Percentiles rank a stretch among this genome's conserved stretches.
phyloP scores from a whole-genome alignment of 2,113 vertebrate genomes.

The Lathamus discolor region DNA sequence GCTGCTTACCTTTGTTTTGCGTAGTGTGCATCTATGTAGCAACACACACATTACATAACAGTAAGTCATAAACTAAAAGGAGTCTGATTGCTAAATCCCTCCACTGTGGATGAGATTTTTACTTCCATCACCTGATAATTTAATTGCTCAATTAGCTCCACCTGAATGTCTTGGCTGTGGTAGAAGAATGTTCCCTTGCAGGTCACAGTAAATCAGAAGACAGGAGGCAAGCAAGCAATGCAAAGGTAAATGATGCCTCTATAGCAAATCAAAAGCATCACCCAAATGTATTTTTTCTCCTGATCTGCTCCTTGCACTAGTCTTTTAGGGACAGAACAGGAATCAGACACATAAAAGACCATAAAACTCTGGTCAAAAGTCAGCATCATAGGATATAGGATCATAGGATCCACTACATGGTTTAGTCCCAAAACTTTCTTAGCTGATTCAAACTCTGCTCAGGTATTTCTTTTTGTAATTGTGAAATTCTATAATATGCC shows the following conservation, averaged over 20 bases:
- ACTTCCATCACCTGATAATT: slow-evolving; percentile 48
- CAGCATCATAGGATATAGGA: not conserved
- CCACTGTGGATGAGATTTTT: slow-evolving; percentile 11
- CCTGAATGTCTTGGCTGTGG: slow-evolving; percentile 2
- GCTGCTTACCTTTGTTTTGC: not conserved
- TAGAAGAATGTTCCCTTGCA: slow-evolving; percentile 30
- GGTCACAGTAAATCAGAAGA: not conserved
- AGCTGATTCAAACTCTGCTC: not conserved
- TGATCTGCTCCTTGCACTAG: not conserved
- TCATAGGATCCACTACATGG: rapidly evolving
- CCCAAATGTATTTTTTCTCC: not conserved
- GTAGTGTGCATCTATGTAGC: not conserved
- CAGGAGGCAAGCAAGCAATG: not conserved
- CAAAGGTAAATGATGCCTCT: slow-evolving; percentile 3
- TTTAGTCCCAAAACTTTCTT: not conserved
- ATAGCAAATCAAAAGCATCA: not conserved
- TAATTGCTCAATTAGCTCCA: slow-evolving; percentile 37
- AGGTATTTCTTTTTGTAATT: not conserved
- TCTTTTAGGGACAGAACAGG: not conserved
- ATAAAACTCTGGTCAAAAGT: not conserved
- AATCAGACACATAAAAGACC: not conserved
- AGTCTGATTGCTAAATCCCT: slow-evolving; percentile 34
- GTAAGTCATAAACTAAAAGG: slow-evolving; percentile 13
- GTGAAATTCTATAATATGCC: not conserved
- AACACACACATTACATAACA: not conserved